Percentiles rank a stretch among this genome's conserved stretches.
These are phyloP conservation scores for Drosophila picticornis DNA, from an alignment of 2,888 invertebrate genomes.

Conservation along the genomic window DNA sequence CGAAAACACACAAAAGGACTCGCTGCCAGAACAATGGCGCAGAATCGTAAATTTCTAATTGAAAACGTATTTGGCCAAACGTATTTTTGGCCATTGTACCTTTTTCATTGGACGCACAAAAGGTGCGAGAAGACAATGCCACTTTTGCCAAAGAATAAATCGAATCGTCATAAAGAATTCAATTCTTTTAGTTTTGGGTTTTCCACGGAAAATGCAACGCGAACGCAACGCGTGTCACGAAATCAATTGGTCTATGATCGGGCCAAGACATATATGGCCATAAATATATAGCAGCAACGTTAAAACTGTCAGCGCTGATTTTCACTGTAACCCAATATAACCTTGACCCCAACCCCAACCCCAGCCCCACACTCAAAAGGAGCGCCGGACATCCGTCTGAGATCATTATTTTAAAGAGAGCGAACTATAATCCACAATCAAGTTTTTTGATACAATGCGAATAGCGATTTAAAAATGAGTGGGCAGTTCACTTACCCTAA, in stretches of 20 bases:
- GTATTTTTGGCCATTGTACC: slow-evolving; percentile 38
- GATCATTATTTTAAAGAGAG: neutral
- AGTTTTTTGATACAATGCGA: slow-evolving; percentile 50
- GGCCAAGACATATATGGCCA: slow-evolving; percentile 15
- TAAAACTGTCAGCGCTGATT: slow-evolving; percentile 38
- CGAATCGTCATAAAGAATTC: slow-evolving; percentile 28
- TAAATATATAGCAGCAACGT: slow-evolving; percentile 36
- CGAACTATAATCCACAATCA: slow-evolving; percentile 26
- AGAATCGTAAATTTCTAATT: slow-evolving; percentile 76
- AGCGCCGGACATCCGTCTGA: slow-evolving; percentile 64
- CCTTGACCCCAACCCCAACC: neutral
- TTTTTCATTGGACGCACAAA: slow-evolving; percentile 32
- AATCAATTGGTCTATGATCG: slow-evolving; percentile 13
- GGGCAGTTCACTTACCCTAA: neutral
- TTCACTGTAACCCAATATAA: neutral
- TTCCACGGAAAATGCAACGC: slow-evolving; percentile 51
- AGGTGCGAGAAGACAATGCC: slow-evolving; percentile 25
- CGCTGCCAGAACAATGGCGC: slow-evolving; percentile 33
- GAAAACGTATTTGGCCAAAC: slow-evolving; percentile 68
- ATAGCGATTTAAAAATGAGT: slow-evolving; percentile 6
- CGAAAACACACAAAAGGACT: slow-evolving; percentile 35
- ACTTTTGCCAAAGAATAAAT: slow-evolving; percentile 22
- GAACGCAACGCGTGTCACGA: slow-evolving; percentile 62
- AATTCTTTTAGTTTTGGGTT: slow-evolving; percentile 8
- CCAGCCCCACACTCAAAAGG: slow-evolving; percentile 14